A percentile compares a stretch with the other conserved stretches of the same genome.
Conservation (phyloP, 2,113 vertebrate species). For the Rhodinocichla rosea region DNA sequence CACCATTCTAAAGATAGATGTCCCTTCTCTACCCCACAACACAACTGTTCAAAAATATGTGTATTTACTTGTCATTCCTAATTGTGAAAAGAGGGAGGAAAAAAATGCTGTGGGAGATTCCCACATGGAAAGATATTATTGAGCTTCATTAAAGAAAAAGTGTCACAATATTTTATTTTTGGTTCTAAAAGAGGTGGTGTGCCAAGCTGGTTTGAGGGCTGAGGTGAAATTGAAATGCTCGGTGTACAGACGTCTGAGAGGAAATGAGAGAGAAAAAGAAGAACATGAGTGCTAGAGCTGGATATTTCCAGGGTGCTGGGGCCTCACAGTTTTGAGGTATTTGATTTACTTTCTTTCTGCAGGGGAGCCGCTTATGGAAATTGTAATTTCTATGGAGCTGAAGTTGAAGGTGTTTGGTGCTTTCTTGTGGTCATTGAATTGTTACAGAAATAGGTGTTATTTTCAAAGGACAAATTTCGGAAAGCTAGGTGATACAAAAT, state of each 20-base stretch:
- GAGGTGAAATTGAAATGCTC: background rate
- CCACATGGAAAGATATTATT: background rate
- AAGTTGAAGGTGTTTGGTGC: background rate
- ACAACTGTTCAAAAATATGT: conserved; percentile 34
- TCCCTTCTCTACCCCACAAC: conserved; percentile 17
- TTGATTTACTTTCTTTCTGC: background rate
- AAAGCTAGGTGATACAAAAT: background rate
- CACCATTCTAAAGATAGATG: conserved; percentile 32
- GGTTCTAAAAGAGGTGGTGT: background rate
- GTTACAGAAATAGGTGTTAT: background rate
- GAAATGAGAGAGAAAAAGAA: background rate
- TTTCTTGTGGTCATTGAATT: background rate
- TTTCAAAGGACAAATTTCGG: background rate
- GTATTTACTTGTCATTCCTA: conserved; percentile 36
- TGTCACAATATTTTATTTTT: conserved; percentile 1
- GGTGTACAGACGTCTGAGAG: background rate
- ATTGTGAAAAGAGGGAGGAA: conserved; percentile 7
- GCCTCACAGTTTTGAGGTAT: background rate
- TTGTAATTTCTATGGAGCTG: background rate
- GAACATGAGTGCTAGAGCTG: background rate
- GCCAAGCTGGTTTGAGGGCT: background rate
- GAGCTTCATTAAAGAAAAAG: background rate
- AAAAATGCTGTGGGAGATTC: conserved; percentile 17
- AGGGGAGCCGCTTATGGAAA: background rate
- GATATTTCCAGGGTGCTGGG: background rate